Base-by-base conservation (phyloP, 2,797 vertebrate genomes). In the Sparus aurata region DNA sequence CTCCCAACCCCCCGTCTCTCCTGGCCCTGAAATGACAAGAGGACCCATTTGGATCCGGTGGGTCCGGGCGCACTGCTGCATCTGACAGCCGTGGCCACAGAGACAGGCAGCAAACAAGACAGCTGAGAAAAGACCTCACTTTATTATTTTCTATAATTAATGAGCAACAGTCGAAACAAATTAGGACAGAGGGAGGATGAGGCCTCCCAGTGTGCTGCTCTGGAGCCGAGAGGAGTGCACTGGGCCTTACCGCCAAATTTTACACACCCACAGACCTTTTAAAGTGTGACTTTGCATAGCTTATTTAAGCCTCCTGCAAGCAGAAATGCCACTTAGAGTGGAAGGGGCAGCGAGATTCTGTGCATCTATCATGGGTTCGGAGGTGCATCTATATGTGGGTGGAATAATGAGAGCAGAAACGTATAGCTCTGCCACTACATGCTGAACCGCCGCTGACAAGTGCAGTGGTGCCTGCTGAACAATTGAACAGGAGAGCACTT, bases 141-240 rank as follows among this genome's bases (percentile, higher is more conserved):
- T 95, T 95, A 95, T 95, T 94, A 94, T 94, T 92, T 93, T 96
- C 94, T 93, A 95, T 95, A 95, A 95, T 95, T 95, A 94, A 96
- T 95, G 91, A 95, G 92, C 60, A 87, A 90, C 88, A 73, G 91
- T 94, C 92, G 30, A 87, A 90, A 90, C 92, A 92, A 94, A 94
- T 94, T 93, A 94, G 91, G 88, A 90, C 87, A 87, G 89, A 94
- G 87, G 73, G 76, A 89, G 87, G 79, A 85, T 90, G 89, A 93
- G 89, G 90, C 78, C 80, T 93, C 86, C 85, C 89, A 85, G 88
- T 62, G 83, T 63, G 85, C 78, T 59, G 76, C 85, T 89, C 78
- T 5, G 72, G 85, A 89, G 87, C 87, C 43, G 52, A 75, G 85
- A 83, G 66, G 82, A 87, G 82, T 41, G 69, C 49, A 73, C 83